phyloP scores from a whole-genome alignment of 2,888 invertebrate genomes.

The Drosophila nigritarsus region DNA sequence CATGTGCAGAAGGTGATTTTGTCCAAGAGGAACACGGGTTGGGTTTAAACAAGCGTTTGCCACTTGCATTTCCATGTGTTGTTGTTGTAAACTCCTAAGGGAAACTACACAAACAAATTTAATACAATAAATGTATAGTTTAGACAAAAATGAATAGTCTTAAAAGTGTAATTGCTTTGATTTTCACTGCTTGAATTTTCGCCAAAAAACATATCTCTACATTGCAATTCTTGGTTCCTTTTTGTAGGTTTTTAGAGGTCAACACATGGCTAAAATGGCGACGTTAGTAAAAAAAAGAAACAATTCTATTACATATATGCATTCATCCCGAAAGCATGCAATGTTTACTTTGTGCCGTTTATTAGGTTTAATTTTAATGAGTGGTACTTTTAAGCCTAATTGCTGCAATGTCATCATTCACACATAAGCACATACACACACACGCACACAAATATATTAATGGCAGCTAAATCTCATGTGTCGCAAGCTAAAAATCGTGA shows the following conservation, averaged over 20 bases:
- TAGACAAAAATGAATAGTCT: background rate
- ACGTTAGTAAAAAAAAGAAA: background rate
- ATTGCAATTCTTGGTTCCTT: background rate
- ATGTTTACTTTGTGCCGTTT: background rate
- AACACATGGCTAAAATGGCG: background rate
- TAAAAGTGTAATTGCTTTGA: background rate
- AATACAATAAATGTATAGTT: background rate
- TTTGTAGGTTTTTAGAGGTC: background rate
- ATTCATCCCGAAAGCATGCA: conserved; percentile 29
- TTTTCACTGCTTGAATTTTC: background rate
- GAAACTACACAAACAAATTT: background rate
- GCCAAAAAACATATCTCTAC: background rate
- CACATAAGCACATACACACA: background rate
- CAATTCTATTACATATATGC: background rate
- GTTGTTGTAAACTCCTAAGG: too few species aligned
- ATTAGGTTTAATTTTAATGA: conserved; percentile 10
- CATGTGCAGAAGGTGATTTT: conserved; percentile 86
- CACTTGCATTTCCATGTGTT: background rate
- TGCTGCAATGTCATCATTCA: conserved; percentile 21
- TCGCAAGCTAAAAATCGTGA: conserved; percentile 19
- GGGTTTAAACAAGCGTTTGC: conserved; percentile 40
- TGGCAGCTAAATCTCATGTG: conserved; percentile 4
- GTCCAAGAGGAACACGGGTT: conserved; percentile 66
- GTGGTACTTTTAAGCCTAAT: conserved; percentile 12
- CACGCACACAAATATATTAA: background rate